Evolutionary conservation across 2,113 vertebrate genomes (phyloP), one percentile per base, ranked within the genome.

Genomic region (Procapra przewalskii): DNA sequence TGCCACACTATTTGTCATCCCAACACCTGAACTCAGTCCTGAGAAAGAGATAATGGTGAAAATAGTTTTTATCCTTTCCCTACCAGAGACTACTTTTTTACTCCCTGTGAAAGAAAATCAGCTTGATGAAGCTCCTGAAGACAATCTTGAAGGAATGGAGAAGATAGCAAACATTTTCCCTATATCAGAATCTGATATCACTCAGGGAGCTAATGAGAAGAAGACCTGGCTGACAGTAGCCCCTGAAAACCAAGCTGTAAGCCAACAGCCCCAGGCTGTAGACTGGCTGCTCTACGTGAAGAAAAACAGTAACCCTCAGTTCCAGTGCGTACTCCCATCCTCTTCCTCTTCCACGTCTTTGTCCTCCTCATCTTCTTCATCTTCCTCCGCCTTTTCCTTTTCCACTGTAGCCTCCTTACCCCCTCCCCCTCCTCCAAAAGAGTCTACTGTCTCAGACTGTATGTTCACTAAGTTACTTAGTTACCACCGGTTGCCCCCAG

Each of bases 251-350:
- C 95, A 90, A 95, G 79, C 29, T 84, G 27, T 13, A 91, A 96
- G 29, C 80, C 93, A 95, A 40, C 88, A 84, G 75, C 33, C 89
- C 25, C 91, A 93, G 14, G 45, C 93, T 84, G 17, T 91, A 85
- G 96, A 98, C 57, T 98, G 96, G 97, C 75, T 98, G 43, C 59
- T 98, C 36, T 97, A 97, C 79, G 75, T 98, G 67, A 98, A 98
- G 95, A 95, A 92, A 55, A 96, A 36, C 33, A 93, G 11, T 13
- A 84, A 9, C 57, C 57, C 45, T 77, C 96, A 67, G 43, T 31
- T 33, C 16, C 52, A 90, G 43, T 5, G 29, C 2, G 1, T 33
- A 8, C 16, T 15, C 14, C 75, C 40, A 25, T 11, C 67, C 1
- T 55, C 81, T 54, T 79, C 85, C 6, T 83, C 94, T 13, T 96